Conservation (phyloP, 2,888 invertebrate species). For the Thera britannica region DNA sequence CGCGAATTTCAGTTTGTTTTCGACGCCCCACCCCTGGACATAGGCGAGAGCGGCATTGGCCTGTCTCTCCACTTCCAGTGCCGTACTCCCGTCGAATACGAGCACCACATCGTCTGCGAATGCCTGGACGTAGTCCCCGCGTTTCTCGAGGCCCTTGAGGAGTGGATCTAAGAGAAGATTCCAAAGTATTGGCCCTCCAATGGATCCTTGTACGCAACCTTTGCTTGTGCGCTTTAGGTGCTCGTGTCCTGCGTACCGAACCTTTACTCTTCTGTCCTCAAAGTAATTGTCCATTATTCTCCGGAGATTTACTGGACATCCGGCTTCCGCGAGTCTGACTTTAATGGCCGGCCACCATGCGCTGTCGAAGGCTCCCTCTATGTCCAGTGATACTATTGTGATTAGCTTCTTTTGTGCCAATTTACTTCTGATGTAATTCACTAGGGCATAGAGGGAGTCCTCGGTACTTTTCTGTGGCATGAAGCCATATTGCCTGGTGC, state of each 20-base stretch:
- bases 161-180: not conserved
- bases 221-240: not conserved
- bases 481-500: not conserved
- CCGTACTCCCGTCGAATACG: too few species aligned
- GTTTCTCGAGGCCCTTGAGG: too few species aligned
- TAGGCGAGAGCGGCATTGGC: too few species aligned
- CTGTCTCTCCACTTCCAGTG: too few species aligned
- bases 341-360: not conserved
- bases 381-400: not conserved
- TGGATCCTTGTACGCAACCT: not conserved
- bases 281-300: not conserved
- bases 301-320: not conserved
- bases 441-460: not conserved
- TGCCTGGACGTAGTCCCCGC: too few species aligned
- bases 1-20: too few species aligned
- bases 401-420: not conserved
- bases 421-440: too few species aligned
- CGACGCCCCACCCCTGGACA: too few species aligned
- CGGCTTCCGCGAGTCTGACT: not conserved
- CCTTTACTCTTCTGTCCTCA: not conserved
- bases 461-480: not conserved
- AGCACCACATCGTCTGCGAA: too few species aligned
- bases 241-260: not conserved
- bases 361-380: too few species aligned
- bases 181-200: not conserved